Evolutionary conservation across 2,113 vertebrate species (phyloP), one percentile per base, ranked within the genome.

Genomic region (Okapia johnstoni): DNA sequence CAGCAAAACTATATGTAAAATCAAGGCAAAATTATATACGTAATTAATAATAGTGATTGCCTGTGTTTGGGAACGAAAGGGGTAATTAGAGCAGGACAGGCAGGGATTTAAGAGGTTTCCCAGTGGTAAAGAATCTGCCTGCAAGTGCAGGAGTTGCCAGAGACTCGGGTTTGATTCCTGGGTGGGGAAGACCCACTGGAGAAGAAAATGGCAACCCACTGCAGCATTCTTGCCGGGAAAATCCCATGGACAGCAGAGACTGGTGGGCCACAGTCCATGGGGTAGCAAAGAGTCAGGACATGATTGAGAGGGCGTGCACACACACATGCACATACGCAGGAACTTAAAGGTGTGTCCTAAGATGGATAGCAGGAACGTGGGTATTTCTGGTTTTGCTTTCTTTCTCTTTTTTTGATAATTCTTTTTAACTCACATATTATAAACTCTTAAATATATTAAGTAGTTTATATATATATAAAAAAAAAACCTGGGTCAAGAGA

Each of bases 221-320:
- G 21, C 36, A 73, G 70, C 12, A 73, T 26, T 76, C 40, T 26
- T 43, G 40, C 70, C 36, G 14, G 70, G 70, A 7, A 76, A 76
- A 43, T 25, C 23, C 70, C 70, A 26, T 14, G 12, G 70, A 76
- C 23, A 14, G 36, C 6, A 16, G 70, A 73, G 70, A 26, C 36
- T 26, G 11, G 23, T 1, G 40, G 70, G 23, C 21, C 3, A 76
- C 40, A 43, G 70, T 76, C 23, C 12, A 7, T 40, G 23, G 0
- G 40, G 70, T 26, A 14, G 36, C 36, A 26, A 23, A 76, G 40
- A 76, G 36, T 43, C 3, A 70, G 70, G 12, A 43, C 70, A 14
- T 7, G 21, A 70, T 6, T 40, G 36, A 7, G 11, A 13, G 19
- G 4, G 66, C 2, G 12, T 0, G 5, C 10, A 6, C 61, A n/a